These are phyloP conservation scores for Argyresthia albistria DNA, from an alignment of 2,888 invertebrate genomes.

Conservation along the genomic window DNA sequence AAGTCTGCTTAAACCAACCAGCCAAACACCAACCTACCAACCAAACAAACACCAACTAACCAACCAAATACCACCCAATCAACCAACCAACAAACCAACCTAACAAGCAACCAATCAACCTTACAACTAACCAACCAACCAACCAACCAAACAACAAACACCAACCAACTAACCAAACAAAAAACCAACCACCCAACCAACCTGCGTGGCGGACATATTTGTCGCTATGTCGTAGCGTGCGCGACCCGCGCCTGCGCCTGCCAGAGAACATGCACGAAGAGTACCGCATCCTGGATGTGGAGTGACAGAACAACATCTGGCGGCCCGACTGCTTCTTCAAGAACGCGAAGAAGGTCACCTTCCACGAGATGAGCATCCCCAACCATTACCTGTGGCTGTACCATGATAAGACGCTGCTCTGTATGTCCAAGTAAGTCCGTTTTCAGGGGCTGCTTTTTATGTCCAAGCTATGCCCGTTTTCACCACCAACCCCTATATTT, in stretches of 20 bases:
- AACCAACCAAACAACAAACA: no score
- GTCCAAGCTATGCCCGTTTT: no score
- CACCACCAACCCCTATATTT: no score
- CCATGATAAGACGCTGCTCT: constrained; percentile 91
- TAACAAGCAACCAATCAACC: no score
- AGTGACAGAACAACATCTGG: constrained; percentile 93
- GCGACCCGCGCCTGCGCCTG: constrained; percentile 87
- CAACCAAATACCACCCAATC: no score
- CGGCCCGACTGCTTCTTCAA: constrained; percentile 95
- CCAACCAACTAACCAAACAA: no score
- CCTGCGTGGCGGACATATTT: constrained; percentile 94
- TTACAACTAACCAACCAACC: no score
- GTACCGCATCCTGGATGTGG: constrained; percentile 90
- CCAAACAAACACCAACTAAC: no score
- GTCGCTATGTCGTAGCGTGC: constrained; percentile 94
- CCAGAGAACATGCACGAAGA: constrained; percentile 96
- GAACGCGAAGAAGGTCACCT: constrained; percentile 94
- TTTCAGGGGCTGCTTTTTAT: no score
- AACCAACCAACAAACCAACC: no score
- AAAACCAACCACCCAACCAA: no score
- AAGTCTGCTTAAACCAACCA: constrained; percentile 32
- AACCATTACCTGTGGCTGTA: constrained; percentile 94
- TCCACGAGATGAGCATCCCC: constrained; percentile 95
- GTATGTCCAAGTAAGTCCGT: constrained; percentile 95
- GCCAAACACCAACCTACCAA: no score